Conservation (phyloP, 2,113 vertebrate species). For the Tauraco erythrolophus region DNA sequence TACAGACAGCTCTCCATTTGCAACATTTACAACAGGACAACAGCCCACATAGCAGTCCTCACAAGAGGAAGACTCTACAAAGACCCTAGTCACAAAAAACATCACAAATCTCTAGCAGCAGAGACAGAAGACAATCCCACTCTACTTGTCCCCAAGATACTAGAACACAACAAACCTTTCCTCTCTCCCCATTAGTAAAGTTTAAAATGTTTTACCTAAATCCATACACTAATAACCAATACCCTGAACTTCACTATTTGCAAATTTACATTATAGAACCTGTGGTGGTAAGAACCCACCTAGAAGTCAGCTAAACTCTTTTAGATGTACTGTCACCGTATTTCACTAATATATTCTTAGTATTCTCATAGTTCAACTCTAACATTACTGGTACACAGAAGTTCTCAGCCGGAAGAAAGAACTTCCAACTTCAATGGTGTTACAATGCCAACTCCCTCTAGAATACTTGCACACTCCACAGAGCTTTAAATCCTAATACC, state of each 20-base stretch:
- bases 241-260: background rate
- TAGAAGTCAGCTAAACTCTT: background rate
- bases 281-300: background rate
- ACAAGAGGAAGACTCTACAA: background rate
- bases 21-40: background rate
- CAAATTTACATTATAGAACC: background rate
- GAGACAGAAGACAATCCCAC: background rate
- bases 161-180: background rate
- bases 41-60: background rate
- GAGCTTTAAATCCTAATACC: background rate
- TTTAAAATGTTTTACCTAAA: background rate
- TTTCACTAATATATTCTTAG: background rate
- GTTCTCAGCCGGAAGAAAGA: background rate
- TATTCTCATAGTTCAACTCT: background rate
- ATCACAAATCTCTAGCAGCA: background rate
- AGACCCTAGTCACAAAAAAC: background rate
- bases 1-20: background rate
- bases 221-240: background rate
- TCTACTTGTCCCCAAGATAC: background rate
- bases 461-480: fast-evolving
- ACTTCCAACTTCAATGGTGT: background rate
- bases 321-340: background rate
- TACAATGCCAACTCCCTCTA: background rate
- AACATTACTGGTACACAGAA: background rate
- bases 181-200: background rate